A percentile compares a stretch with the other conserved stretches of the same genome.
phyloP scores from a whole-genome alignment of 2,888 invertebrate species.

The Epirrita christyi region DNA sequence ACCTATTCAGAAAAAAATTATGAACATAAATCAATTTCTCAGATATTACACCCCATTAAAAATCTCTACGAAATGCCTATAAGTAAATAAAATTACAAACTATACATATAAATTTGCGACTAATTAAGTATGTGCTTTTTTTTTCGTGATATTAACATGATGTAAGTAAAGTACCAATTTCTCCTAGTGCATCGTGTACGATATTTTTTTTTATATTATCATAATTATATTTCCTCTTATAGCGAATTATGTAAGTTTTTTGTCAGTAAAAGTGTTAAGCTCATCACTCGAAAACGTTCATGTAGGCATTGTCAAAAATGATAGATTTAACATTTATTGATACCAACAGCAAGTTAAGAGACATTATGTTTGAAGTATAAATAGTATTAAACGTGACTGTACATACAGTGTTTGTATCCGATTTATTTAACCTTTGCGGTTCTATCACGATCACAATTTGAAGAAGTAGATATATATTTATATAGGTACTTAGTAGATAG shows the following conservation, averaged over 20 bases:
- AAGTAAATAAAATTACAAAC: conserved; percentile 28
- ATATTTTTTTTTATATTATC: conserved; percentile 30
- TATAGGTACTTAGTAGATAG: not conserved
- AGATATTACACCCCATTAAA: conserved; percentile 11
- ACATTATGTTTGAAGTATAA: not conserved
- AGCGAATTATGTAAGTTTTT: conserved; percentile 20
- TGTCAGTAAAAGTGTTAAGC: conserved; percentile 23
- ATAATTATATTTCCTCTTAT: conserved; percentile 18
- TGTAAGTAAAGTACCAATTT: conserved; percentile 34
- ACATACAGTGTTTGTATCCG: conserved; percentile 3
- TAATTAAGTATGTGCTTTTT: conserved; percentile 34
- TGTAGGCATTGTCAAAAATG: not conserved
- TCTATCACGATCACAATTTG: not conserved
- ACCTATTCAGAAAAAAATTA: not conserved
- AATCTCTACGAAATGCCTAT: conserved; percentile 22
- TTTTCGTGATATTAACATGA: conserved; percentile 36
- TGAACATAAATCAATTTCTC: not conserved
- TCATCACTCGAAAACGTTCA: conserved; percentile 19
- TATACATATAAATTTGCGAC: conserved; percentile 31
- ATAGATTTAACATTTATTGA: no score
- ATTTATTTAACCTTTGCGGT: conserved; percentile 29
- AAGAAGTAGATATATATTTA: not conserved
- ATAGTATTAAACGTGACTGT: not conserved
- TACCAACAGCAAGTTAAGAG: no score
- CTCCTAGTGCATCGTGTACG: conserved; percentile 39